phyloP scores from a whole-genome alignment of 1,140 invertebrate genomes.

The Achatina immaculata region DNA sequence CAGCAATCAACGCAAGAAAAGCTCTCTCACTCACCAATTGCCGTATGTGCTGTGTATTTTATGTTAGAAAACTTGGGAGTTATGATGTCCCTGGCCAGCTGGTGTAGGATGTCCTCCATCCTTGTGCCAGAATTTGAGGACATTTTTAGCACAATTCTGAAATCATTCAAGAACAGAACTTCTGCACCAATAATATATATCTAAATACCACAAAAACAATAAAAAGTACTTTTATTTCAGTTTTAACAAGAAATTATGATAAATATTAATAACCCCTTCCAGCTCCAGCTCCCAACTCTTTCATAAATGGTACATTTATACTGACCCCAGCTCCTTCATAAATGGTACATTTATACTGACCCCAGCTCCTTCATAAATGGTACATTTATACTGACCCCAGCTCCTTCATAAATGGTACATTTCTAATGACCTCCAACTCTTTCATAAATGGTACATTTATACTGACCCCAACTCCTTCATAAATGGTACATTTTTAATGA shows the following conservation, averaged over 20 bases:
- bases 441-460: no score
- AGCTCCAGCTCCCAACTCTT: no score
- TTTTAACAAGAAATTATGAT: background rate
- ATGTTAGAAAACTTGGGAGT: slow-evolving; percentile 58
- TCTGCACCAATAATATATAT: background rate
- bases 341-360: no score
- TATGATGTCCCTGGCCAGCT: slow-evolving; percentile 63
- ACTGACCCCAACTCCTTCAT: no score
- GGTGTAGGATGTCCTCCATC: slow-evolving; percentile 65
- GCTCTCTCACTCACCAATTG: slow-evolving; percentile 53
- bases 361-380: no score
- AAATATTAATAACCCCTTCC: background rate
- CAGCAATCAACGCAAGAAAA: no score
- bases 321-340: no score
- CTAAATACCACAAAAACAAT: background rate
- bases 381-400: no score
- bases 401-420: no score
- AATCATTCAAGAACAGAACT: background rate
- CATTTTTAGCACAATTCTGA: background rate
- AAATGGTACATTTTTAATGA: no score
- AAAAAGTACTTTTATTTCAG: background rate
- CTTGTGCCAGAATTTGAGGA: background rate
- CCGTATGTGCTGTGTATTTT: slow-evolving; percentile 55
- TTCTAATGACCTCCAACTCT: no score
- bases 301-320: no score